A percentile compares a stretch with the other conserved stretches of the same genome.
Conservation (phyloP, 2,797 vertebrate genomes). For the Fringilla coelebs region DNA sequence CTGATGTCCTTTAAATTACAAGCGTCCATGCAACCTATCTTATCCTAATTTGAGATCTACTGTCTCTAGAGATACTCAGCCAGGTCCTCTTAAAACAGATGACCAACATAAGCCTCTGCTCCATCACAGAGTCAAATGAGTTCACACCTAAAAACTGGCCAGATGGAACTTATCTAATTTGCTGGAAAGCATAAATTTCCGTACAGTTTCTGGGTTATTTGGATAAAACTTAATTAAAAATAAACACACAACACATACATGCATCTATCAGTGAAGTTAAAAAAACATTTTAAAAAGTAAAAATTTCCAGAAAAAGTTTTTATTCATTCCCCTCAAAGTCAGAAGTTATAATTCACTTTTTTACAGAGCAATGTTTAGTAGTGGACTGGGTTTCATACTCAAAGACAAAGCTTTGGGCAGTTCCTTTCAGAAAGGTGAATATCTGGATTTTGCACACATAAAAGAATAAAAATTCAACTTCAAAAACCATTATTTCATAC, state of each 20-base stretch:
- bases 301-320: not conserved
- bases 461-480: not conserved
- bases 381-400: not conserved
- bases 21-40: not conserved
- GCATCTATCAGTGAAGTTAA: not conserved
- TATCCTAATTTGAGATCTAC: not conserved
- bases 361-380: not conserved
- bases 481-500: not conserved
- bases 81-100: rapidly evolving
- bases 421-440: not conserved
- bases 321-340: not conserved
- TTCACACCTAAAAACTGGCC: not conserved
- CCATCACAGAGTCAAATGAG: not conserved
- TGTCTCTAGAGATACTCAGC: not conserved
- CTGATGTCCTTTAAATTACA: not conserved
- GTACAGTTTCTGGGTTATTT: not conserved
- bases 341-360: not conserved
- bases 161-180: not conserved
- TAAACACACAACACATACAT: not conserved
- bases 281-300: not conserved
- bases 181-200: not conserved
- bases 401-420: not conserved
- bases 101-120: not conserved
- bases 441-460: not conserved
- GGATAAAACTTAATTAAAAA: not conserved